phyloP scores from a whole-genome alignment of 2,797 vertebrate genomes.

The Pteropus rufus region DNA sequence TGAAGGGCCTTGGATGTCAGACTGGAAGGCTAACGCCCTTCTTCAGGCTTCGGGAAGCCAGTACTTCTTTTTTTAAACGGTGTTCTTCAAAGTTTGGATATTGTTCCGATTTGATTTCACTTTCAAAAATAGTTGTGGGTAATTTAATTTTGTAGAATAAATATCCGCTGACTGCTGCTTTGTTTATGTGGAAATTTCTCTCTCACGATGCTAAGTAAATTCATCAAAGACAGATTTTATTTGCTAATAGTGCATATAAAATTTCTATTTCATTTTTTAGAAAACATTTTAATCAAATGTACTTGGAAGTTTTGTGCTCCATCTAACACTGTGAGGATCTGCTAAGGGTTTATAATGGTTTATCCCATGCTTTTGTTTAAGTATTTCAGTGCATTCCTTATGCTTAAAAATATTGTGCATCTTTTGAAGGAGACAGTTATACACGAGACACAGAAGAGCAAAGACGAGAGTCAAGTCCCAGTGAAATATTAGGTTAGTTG shows the following conservation, averaged over 20 bases:
- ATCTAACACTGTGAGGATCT: neutral
- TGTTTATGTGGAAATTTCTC: neutral
- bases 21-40: neutral
- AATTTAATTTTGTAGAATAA: slow-evolving; percentile 6
- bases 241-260: neutral
- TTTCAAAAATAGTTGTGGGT: neutral
- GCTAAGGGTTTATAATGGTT: neutral
- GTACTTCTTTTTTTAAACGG: neutral
- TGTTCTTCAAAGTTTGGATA: neutral
- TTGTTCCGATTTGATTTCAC: slow-evolving; percentile 1
- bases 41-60: neutral
- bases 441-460: neutral
- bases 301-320: neutral
- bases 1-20: neutral
- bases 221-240: neutral
- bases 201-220: neutral
- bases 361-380: neutral
- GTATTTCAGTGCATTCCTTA: neutral
- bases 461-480: neutral
- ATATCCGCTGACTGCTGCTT: neutral
- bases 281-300: slow-evolving; percentile 19
- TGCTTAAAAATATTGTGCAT: neutral
- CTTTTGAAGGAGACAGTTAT: neutral
- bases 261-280: neutral
- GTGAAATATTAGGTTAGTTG: neutral